These are phyloP conservation scores for Drosophila navojoa DNA, from an alignment of 1,140 invertebrate genomes.

Conservation along the genomic window DNA sequence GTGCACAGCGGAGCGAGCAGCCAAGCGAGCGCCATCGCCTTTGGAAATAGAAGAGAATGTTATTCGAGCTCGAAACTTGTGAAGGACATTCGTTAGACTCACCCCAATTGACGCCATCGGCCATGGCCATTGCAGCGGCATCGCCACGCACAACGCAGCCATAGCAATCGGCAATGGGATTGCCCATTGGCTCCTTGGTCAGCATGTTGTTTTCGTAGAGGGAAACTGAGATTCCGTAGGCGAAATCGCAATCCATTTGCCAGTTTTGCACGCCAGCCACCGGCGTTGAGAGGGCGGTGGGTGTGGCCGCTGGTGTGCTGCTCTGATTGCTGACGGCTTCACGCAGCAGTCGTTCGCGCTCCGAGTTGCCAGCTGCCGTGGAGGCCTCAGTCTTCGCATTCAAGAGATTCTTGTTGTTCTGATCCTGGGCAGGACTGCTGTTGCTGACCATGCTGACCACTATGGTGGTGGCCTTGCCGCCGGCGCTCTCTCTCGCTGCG, in stretches of 20 bases:
- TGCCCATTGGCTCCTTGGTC: conserved; percentile 90
- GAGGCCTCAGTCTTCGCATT: conserved; percentile 70
- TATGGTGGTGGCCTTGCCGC: conserved; percentile 65
- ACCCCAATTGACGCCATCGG: conserved; percentile 98
- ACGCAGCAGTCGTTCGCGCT: conserved; percentile 69
- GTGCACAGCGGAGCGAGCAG: conserved; percentile 94
- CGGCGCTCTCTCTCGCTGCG: neutral
- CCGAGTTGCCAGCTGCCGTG: conserved; percentile 36
- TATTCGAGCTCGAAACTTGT: neutral
- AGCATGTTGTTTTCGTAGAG: conserved; percentile 92
- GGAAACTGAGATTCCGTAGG: conserved; percentile 89
- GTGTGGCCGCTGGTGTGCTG: conserved; percentile 6
- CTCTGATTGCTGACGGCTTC: conserved; percentile 77
- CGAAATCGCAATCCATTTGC: conserved; percentile 87
- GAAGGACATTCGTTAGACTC: conserved; percentile 66
- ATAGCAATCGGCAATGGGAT: conserved; percentile 96
- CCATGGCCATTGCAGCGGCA: conserved; percentile 92
- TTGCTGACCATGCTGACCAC: conserved; percentile 75
- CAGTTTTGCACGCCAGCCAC: conserved; percentile 89
- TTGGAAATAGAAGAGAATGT: conserved; percentile 11
- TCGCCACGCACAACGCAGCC: conserved; percentile 92
- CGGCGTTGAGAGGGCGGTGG: neutral
- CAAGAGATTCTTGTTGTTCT: conserved; percentile 78
- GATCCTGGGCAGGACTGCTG: conserved; percentile 56
- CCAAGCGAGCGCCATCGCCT: conserved; percentile 93